Conservation (phyloP, 2,888 invertebrate genomes). For the Tachina fera region DNA sequence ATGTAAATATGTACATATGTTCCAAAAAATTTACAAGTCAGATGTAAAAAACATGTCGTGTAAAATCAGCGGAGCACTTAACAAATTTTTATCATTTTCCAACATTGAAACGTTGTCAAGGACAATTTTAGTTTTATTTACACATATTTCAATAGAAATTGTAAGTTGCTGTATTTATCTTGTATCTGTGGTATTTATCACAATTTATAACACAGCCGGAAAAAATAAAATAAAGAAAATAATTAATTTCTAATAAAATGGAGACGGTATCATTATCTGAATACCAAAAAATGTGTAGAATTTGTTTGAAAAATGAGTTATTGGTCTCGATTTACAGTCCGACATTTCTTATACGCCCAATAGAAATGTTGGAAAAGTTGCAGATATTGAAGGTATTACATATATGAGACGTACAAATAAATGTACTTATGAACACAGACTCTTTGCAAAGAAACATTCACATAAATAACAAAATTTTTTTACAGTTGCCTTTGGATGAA, state of each 20-base stretch:
- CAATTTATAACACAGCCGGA: neutral
- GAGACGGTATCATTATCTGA: slow-evolving; percentile 58
- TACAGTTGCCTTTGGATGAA: slow-evolving; percentile 72
- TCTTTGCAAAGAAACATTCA: neutral
- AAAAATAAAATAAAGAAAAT: neutral
- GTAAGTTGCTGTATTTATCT: neutral
- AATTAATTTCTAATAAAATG: slow-evolving; percentile 17
- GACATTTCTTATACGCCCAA: slow-evolving; percentile 76
- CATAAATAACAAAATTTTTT: neutral
- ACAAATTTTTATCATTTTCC: neutral
- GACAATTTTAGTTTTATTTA: neutral
- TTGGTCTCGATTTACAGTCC: slow-evolving; percentile 77
- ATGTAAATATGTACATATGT: no score
- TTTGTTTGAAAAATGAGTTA: slow-evolving; percentile 77
- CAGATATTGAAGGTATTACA: slow-evolving; percentile 75
- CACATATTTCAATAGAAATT: neutral
- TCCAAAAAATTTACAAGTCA: no score
- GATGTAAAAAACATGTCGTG: no score
- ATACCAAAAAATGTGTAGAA: slow-evolving; percentile 78
- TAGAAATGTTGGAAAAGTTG: slow-evolving; percentile 78
- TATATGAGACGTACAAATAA: no score
- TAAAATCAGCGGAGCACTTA: no score
- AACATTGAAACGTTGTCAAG: neutral
- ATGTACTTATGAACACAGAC: no score
- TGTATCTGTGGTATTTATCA: no score